Evolutionary conservation across 2,797 vertebrate genomes (phyloP), one percentile per base, ranked within the genome.

Genomic region (Hylomyscus alleni): DNA sequence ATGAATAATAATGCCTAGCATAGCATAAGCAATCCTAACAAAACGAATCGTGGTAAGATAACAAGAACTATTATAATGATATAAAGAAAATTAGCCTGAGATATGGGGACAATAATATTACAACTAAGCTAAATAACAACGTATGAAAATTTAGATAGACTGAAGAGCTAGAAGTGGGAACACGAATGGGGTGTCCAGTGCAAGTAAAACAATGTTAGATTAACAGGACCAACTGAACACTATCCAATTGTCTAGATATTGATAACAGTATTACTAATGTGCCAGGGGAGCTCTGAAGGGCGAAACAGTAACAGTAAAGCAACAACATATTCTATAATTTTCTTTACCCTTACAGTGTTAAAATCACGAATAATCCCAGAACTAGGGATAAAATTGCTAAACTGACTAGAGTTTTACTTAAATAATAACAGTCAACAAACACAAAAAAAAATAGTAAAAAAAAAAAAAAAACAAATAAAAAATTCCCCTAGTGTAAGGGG

Each of bases 41-140:
- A 91, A 96, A 93, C 92, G 93, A 96, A 95, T 73, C 52, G 34
- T 60, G n/a, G 47, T 40, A 50, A 67, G 50, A 89, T 78, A 92
- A 58, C 69, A 40, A 84, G 50, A 78, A 69, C 20, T 54, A 78
- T 47, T 91, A 12, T 62, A 90, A 78, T 4, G 44, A 91, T 65
- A 44, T 81, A 82, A 91, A 91, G 50, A 83, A 91, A 96, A 85
- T 67, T 44, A 78, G 67, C 6, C 1, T 72, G 58, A 89, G 83
- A 86, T 50, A 47, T 44, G 50, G 93, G 67, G 95, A 85, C 13
- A 78, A 50, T n/a, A 73, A 26, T 77, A 89, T 72, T 54, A 72
- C 67, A 89, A 84, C 84, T 60, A 75, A 60, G 47, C 50, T 58
- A 91, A 90, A 77, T 62, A 88, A 58, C 15, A 85, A 60, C 12